A percentile compares a stretch with the other conserved stretches of the same genome.
Conservation (phyloP, 2,888 invertebrate species). For the Limnephilus marmoratus region DNA sequence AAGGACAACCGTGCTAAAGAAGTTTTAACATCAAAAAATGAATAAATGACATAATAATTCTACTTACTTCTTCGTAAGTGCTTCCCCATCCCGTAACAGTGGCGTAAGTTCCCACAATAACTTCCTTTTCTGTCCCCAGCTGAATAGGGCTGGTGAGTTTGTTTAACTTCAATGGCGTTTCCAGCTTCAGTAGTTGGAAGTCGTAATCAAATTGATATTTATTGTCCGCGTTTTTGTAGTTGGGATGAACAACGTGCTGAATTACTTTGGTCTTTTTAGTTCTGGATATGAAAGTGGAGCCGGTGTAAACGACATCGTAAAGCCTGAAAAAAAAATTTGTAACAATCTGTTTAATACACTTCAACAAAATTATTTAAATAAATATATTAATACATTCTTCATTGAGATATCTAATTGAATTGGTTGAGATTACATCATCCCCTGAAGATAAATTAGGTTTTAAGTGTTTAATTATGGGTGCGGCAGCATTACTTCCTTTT, state of each 20-base stretch:
- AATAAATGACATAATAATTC: not conserved
- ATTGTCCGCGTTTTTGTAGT: slow-evolving; percentile 21
- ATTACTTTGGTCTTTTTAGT: slow-evolving; percentile 28
- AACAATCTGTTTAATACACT: too few species aligned
- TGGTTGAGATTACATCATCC: too few species aligned
- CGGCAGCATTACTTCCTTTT: too few species aligned
- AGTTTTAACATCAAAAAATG: too few species aligned
- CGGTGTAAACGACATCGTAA: slow-evolving; percentile 28
- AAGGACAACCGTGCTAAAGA: too few species aligned
- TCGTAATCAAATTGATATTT: slow-evolving; percentile 56
- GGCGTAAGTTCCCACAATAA: slow-evolving; percentile 73
- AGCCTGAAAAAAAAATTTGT: not conserved
- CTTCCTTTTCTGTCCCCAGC: slow-evolving; percentile 73
- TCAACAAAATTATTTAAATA: too few species aligned
- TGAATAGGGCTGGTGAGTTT: slow-evolving; percentile 72
- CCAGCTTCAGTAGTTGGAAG: slow-evolving; percentile 59
- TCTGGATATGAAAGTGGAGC: slow-evolving; percentile 50
- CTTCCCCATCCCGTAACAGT: slow-evolving; percentile 76
- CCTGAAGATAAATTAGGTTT: too few species aligned
- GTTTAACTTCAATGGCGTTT: slow-evolving; percentile 69
- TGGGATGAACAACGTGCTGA: slow-evolving; percentile 56
- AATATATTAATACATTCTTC: too few species aligned
- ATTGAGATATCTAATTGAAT: too few species aligned
- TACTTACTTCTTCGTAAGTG: slow-evolving; percentile 47
- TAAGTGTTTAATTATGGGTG: too few species aligned